phyloP scores from a whole-genome alignment of 2,113 vertebrate species.

The Ginglymostoma cirratum region DNA sequence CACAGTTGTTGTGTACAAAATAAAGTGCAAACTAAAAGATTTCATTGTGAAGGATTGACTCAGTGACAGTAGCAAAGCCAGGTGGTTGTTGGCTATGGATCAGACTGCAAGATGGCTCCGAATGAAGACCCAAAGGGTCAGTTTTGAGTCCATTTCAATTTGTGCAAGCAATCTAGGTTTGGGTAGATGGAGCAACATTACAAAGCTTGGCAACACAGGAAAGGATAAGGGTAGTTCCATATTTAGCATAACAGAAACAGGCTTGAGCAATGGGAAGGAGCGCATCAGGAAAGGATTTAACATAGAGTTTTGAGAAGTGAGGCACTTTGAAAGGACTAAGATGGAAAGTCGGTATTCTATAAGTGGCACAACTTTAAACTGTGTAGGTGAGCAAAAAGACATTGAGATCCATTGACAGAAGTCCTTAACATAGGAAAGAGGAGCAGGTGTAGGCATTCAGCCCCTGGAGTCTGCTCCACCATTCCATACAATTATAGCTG shows the following conservation, averaged over 20 bases:
- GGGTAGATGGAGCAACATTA: background rate
- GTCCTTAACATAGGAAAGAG: no score
- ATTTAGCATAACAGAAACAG: background rate
- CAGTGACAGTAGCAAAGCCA: no score
- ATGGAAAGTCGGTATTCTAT: background rate
- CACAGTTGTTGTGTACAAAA: background rate
- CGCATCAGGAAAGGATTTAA: background rate
- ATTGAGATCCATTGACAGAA: no score
- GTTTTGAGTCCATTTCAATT: background rate
- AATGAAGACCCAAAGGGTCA: background rate
- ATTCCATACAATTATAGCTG: no score
- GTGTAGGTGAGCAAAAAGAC: no score
- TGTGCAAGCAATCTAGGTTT: background rate
- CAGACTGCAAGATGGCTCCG: background rate
- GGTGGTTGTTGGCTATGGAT: background rate
- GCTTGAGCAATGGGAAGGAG: background rate
- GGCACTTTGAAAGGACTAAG: background rate
- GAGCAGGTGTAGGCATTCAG: no score
- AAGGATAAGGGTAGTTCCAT: background rate
- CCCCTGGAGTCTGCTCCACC: no score
- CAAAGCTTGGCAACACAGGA: background rate
- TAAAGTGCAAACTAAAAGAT: background rate
- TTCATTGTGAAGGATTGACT: background rate
- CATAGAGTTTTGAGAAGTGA: background rate
- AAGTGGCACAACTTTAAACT: background rate